Base-by-base conservation (phyloP, 2,888 invertebrate species). In the Listrodromus nycthemerus region DNA sequence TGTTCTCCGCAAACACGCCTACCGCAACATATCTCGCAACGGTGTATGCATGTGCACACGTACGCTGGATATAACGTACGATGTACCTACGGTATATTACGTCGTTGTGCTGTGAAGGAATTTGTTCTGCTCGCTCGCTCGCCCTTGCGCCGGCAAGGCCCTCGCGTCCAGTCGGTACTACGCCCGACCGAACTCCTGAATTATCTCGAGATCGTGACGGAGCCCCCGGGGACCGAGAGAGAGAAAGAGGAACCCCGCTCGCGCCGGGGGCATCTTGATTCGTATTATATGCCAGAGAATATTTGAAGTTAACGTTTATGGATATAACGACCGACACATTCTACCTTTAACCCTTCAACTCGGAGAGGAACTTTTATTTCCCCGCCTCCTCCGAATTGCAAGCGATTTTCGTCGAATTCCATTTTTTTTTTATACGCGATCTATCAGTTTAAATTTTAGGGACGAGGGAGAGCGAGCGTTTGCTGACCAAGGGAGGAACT, bases 51-150 rank as follows among this genome's bases (percentile, higher is more conserved):
- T 27, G 61, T 19, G 33, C 37, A 48, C n/a, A 45, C 13, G 52
- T 41, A 55, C 27, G n/a, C 37, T 33, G 19, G 8, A 79, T 70
- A 61, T 41, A 67, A 76, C 30, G 50, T 75, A 58, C 33, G 65
- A 52, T 73, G 63, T 85, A 88, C 89, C 85, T 86, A 87, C 87
- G 86, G 88, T 90, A 89, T 90, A 91, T 91, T 90, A 89, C 91
- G 89, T 90, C 89, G 91, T 90, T 89, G 87, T 88, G 85, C 87
- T 83, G 87, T 87, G 75, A 86, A 89, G 88, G 89, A 91, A 91
- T 88, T 89, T 88, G 89, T 86, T 88, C 86, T 88, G 86, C 86
- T 80, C 63, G 41, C 48, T 69, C 74, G 41, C 48, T 70, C 63
- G 61, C 6, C 41, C 65, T 86, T 85, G 87, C 83, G 87, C 41